Conservation (phyloP, 2,113 vertebrate genomes). For the Chascanopsetta lugubris region DNA sequence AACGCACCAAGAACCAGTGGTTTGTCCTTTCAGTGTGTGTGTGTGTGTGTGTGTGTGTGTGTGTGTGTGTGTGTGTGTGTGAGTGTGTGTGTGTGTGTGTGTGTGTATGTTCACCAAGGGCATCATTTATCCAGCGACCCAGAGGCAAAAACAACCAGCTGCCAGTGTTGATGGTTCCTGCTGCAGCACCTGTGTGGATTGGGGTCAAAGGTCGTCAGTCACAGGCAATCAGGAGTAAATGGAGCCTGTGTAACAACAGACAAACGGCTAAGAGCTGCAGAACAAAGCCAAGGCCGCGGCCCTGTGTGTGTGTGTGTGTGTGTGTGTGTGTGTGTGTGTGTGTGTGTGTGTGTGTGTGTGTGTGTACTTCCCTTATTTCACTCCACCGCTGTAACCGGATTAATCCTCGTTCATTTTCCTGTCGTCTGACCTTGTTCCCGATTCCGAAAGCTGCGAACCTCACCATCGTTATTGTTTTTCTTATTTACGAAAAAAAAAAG, state of each 20-base stretch:
- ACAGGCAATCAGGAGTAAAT: constrained; percentile 82
- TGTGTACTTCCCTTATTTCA: constrained; percentile 50
- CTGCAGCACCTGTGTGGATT: constrained; percentile 77
- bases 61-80: neutral
- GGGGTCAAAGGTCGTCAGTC: constrained; percentile 79
- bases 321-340: neutral
- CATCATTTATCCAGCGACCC: constrained; percentile 78
- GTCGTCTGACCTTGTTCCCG: constrained; percentile 56
- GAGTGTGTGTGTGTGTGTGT: neutral
- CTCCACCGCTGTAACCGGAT: constrained; percentile 65
- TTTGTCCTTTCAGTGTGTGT: too few species aligned
- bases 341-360: constrained; percentile 36
- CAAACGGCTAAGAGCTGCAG: constrained; percentile 74
- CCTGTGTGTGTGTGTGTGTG: constrained; percentile 17
- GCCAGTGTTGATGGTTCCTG: constrained; percentile 76
- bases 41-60: constrained; percentile 1
- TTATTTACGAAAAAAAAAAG: constrained; percentile 33
- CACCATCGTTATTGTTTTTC: constrained; percentile 15
- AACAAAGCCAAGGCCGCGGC: constrained; percentile 75
- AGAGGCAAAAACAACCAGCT: constrained; percentile 76
- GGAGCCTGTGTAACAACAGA: constrained; percentile 77
- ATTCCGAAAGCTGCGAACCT: constrained; percentile 43
- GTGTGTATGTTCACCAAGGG: constrained; percentile 53
- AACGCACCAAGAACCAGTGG: too few species aligned
- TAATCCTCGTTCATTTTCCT: constrained; percentile 72